These are phyloP conservation scores for Apamea monoglypha DNA, from an alignment of 2,888 invertebrate genomes.

Conservation along the genomic window DNA sequence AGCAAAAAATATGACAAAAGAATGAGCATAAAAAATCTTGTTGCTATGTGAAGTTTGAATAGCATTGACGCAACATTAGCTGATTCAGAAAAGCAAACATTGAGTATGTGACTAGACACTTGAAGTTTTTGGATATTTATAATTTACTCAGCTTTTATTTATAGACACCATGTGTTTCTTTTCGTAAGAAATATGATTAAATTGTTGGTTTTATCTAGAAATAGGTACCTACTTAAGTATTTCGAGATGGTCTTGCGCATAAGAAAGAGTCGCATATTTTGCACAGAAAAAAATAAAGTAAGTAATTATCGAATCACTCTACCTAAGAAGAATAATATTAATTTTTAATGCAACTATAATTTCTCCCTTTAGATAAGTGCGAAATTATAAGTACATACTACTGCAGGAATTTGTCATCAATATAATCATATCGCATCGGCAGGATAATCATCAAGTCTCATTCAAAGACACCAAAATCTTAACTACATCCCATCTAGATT, in stretches of 20 bases:
- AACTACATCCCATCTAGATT: constrained; percentile 34
- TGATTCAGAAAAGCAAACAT: constrained; percentile 35
- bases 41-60: constrained; percentile 38
- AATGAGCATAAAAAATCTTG: constrained; percentile 13
- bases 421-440: background rate
- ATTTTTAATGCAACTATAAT: background rate
- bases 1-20: constrained; percentile 27
- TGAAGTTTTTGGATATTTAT: constrained; percentile 20
- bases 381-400: background rate
- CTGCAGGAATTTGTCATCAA: background rate
- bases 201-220: constrained; percentile 10
- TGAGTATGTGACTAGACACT: constrained; percentile 14
- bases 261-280: background rate
- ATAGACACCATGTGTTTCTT: constrained; percentile 9
- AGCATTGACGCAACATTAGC: constrained; percentile 31
- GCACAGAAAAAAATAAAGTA: background rate
- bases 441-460: background rate
- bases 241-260: background rate
- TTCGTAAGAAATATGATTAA: constrained; percentile 22
- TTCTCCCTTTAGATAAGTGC: too few species aligned
- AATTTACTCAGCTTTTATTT: constrained; percentile 32
- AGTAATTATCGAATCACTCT: too few species aligned
- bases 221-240: background rate
- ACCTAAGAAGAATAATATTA: background rate
- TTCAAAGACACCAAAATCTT: constrained; percentile 6